These are phyloP conservation scores for Mellivora capensis DNA, from an alignment of 2,113 vertebrate species.

Conservation along the genomic window DNA sequence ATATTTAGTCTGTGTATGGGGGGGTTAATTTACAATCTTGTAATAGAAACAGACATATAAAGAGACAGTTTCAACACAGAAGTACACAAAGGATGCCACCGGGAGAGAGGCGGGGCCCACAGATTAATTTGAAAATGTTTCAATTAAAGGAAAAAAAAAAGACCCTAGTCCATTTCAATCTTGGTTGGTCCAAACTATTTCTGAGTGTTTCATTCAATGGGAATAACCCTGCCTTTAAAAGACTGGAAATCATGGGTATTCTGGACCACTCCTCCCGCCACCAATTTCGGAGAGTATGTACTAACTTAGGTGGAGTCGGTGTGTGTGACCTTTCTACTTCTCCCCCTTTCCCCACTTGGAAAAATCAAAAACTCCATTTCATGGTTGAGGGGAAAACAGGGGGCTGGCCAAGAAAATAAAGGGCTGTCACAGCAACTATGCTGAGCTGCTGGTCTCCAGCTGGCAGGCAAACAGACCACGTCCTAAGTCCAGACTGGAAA, in stretches of 20 bases:
- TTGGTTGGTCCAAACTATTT: not conserved
- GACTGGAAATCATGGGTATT: constrained; percentile 28
- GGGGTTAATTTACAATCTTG: not conserved
- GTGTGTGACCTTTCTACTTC: constrained; percentile 17
- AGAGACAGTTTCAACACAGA: not conserved
- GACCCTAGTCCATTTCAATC: not conserved
- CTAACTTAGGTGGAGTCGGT: not conserved
- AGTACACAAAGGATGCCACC: not conserved
- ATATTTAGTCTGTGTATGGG: not conserved
- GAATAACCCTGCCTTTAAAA: not conserved
- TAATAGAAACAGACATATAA: not conserved
- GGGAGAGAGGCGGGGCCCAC: not conserved
- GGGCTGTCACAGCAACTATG: constrained; percentile 43
- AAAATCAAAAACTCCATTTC: constrained; percentile 73
- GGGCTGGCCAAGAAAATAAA: constrained; percentile 25
- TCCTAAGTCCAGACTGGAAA: constrained; percentile 78
- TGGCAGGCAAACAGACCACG: constrained; percentile 73
- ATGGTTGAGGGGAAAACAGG: not conserved
- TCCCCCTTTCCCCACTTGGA: constrained; percentile 71
- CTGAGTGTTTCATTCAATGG: not conserved
- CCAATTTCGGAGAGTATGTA: constrained; percentile 24
- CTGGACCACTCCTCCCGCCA: rapidly evolving
- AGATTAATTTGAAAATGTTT: not conserved
- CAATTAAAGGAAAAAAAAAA: not conserved
- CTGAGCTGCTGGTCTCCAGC: constrained; percentile 48